These are phyloP conservation scores for Hyppa rectilinea DNA, from an alignment of 2,888 invertebrate genomes.

Conservation along the genomic window DNA sequence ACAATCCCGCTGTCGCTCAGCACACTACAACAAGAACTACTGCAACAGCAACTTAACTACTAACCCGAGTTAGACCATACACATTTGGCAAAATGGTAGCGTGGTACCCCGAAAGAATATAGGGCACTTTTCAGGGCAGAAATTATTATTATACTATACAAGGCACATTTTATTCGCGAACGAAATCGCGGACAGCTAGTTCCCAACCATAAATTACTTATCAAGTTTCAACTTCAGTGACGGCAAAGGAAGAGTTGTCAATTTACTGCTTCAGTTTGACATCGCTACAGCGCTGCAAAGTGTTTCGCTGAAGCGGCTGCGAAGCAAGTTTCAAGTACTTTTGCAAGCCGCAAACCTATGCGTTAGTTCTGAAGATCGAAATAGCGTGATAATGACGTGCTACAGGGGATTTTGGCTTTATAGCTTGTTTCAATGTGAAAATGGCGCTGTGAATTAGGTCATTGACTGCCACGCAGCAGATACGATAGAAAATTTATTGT, in stretches of 20 bases:
- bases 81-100: no score
- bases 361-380: constrained; percentile 26
- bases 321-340: constrained; percentile 46
- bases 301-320: constrained; percentile 27
- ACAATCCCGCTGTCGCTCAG: no score
- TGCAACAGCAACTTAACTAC: no score
- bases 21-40: no score
- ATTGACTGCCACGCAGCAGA: no score
- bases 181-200: neutral
- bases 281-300: constrained; percentile 33
- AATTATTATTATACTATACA: no score
- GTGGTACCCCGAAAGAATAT: neutral
- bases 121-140: neutral
- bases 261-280: constrained; percentile 40
- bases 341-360: constrained; percentile 38
- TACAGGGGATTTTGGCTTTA: neutral
- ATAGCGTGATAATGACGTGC: constrained; percentile 18
- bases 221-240: constrained; percentile 21
- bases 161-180: neutral
- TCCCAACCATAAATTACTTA: constrained; percentile 32
- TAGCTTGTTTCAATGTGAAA: neutral
- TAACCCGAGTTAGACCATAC: no score
- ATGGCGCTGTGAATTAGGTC: no score
- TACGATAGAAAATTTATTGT: no score
- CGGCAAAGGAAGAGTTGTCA: constrained; percentile 41